Evolutionary conservation across 1,140 invertebrate species (phyloP).

Genomic region (Calephelis nemesis): DNA sequence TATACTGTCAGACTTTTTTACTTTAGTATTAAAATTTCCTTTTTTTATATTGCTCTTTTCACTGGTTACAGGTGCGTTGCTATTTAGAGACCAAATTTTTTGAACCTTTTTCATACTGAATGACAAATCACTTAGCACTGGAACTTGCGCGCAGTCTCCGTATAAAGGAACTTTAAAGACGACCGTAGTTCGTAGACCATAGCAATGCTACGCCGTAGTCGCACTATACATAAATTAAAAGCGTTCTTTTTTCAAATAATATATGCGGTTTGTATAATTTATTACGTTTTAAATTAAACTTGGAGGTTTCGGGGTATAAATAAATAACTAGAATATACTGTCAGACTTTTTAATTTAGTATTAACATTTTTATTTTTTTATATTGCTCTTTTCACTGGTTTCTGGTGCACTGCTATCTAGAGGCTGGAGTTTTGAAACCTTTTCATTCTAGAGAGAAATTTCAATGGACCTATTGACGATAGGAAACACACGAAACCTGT

Average conservation of each 20-base stretch:
- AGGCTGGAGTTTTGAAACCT: too few species aligned
- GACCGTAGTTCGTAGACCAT: slow-evolving; percentile 11
- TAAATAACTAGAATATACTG: neutral
- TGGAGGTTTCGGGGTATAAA: neutral
- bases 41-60: too few species aligned
- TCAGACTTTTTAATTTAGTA: too few species aligned
- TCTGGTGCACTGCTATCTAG: too few species aligned
- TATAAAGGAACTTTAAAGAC: slow-evolving; percentile 20
- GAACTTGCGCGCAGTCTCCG: slow-evolving; percentile 23
- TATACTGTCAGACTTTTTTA: neutral
- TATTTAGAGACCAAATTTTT: too few species aligned
- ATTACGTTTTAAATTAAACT: slow-evolving; percentile 10
- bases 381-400: too few species aligned
- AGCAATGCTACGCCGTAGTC: slow-evolving; percentile 11
- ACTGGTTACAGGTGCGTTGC: too few species aligned
- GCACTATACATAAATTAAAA: slow-evolving; percentile 15
- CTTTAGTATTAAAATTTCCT: too few species aligned
- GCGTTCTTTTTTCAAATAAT: slow-evolving; percentile 9
- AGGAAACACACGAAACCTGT: too few species aligned
- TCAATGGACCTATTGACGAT: too few species aligned
- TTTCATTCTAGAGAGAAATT: too few species aligned
- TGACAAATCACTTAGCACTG: slow-evolving; percentile 20
- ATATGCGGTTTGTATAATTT: slow-evolving; percentile 9
- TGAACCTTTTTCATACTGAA: neutral
- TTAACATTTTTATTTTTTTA: too few species aligned